Evolutionary conservation across 2,113 vertebrate species (phyloP), one percentile per base, ranked within the genome.

Genomic region (Oxygymnocypris stewartii): DNA sequence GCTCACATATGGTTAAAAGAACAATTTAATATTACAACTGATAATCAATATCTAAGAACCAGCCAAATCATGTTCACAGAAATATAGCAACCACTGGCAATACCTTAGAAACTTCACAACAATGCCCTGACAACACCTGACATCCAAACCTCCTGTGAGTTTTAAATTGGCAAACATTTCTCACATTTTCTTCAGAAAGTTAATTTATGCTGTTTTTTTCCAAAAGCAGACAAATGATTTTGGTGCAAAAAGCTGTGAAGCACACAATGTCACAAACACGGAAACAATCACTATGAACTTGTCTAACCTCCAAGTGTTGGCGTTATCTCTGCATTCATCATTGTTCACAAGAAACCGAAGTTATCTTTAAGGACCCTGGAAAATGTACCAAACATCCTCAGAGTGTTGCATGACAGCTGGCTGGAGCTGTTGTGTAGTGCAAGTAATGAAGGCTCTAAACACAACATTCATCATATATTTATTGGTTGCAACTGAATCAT

Each of bases 401-500:
- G 69, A 63, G 35, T 47, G 14, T 20, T 47, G 23, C 6, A 42
- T 12, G 63, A 78, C 47, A 78, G 37, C 69, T 77, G 42, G 57
- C 28, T 71, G n/a, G 23, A 75, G 61, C 79, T 82, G 31, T 16
- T 54, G 76, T 61, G 71, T 78, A 67, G 35, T 23, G 59, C 37
- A 77, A 82, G 67, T 42, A 73, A 85, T 35, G 47, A 78, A 78
- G 76, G 13, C 76, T 78, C 47, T 54, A 65, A 65, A 40, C 57
- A 40, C 37, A 65, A 65, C 79, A 81, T 81, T 65, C 79, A 81
- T 81, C 79, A 82, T 69, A 25, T 82, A 51, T 82, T 82, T 82
- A 81, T 81, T 81, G 79, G 31, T 61, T 35, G 23, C 23, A n/a
- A 80, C 18, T 59, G 51, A 61, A 61, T 59, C 37, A 20, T 67